A percentile compares a stretch with the other conserved stretches of the same genome.
These are phyloP conservation scores for Zaprionus vittiger DNA, from an alignment of 1,140 invertebrate genomes.

Conservation along the genomic window DNA sequence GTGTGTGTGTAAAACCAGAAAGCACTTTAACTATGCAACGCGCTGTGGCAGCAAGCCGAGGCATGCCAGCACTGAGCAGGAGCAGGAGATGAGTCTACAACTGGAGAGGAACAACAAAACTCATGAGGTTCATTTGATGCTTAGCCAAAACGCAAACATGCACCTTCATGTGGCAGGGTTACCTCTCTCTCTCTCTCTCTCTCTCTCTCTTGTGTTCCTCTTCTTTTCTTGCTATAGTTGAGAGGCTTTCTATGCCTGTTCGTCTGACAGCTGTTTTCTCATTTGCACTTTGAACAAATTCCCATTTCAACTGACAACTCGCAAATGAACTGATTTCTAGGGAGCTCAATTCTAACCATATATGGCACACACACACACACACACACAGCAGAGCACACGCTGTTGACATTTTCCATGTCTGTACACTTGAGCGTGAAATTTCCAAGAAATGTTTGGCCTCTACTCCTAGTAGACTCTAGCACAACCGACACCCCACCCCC, in stretches of 20 bases:
- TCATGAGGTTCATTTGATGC: slow-evolving; percentile 34
- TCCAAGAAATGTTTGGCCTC: slow-evolving; percentile 42
- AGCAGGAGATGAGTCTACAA: slow-evolving; percentile 14
- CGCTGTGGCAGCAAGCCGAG: slow-evolving; percentile 55
- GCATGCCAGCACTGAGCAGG: slow-evolving; percentile 45
- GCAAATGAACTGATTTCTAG: slow-evolving; percentile 53
- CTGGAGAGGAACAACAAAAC: slow-evolving; percentile 18
- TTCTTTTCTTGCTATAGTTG: slow-evolving; percentile 11
- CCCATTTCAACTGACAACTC: slow-evolving; percentile 41
- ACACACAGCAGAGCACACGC: slow-evolving; percentile 25
- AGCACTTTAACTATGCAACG: slow-evolving; percentile 60
- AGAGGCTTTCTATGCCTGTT: slow-evolving; percentile 40
- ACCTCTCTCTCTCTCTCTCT: slow-evolving; percentile 15
- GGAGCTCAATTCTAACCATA: slow-evolving; percentile 51
- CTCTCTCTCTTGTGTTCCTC: slow-evolving; percentile 34
- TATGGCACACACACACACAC: slow-evolving; percentile 39
- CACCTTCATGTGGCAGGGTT: slow-evolving; percentile 50
- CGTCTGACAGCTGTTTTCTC: slow-evolving; percentile 33
- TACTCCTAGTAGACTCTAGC: too few species aligned
- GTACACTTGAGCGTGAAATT: slow-evolving; percentile 42
- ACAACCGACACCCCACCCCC: too few species aligned
- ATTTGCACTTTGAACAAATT: slow-evolving; percentile 61
- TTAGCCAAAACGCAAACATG: slow-evolving; percentile 44
- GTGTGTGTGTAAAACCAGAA: slow-evolving; percentile 12
- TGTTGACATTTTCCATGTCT: slow-evolving; percentile 25